phyloP scores from a whole-genome alignment of 2,113 vertebrate species.

The Rhinopithecus roxellana region DNA sequence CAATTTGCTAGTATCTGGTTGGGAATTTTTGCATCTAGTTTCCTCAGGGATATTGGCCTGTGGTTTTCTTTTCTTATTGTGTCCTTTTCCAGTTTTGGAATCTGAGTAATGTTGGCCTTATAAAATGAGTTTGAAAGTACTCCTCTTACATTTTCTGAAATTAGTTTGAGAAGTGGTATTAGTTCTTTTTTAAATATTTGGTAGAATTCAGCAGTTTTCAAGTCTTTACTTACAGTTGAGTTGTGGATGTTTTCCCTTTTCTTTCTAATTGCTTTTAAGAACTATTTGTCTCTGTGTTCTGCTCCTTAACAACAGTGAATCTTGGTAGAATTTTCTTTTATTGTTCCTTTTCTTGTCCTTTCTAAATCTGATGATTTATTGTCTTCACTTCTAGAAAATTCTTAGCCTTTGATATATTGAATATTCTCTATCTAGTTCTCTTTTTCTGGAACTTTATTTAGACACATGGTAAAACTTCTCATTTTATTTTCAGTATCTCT shows the following conservation, averaged over 20 bases:
- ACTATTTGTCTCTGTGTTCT: background rate
- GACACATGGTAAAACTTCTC: background rate
- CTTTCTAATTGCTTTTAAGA: background rate
- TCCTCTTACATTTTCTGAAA: background rate
- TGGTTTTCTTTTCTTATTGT: background rate
- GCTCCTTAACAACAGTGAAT: background rate
- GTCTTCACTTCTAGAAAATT: background rate
- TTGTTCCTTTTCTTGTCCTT: background rate
- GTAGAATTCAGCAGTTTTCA: background rate
- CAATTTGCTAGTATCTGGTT: background rate
- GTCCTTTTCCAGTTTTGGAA: background rate
- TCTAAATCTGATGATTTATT: background rate
- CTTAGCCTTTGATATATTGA: background rate
- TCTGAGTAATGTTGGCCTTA: background rate
- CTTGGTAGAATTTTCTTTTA: background rate
- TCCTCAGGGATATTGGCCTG: background rate
- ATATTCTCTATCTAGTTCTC: background rate
- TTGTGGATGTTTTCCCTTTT: background rate
- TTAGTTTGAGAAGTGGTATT: background rate
- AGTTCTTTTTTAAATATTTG: background rate
- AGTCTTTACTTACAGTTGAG: background rate
- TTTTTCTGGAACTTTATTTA: background rate
- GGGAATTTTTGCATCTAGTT: background rate
- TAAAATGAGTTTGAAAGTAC: background rate
- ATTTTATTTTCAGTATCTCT: background rate